A percentile compares a stretch with the other conserved stretches of the same genome.
These are phyloP conservation scores for Drepana falcataria DNA, from an alignment of 2,888 invertebrate genomes.

Conservation along the genomic window DNA sequence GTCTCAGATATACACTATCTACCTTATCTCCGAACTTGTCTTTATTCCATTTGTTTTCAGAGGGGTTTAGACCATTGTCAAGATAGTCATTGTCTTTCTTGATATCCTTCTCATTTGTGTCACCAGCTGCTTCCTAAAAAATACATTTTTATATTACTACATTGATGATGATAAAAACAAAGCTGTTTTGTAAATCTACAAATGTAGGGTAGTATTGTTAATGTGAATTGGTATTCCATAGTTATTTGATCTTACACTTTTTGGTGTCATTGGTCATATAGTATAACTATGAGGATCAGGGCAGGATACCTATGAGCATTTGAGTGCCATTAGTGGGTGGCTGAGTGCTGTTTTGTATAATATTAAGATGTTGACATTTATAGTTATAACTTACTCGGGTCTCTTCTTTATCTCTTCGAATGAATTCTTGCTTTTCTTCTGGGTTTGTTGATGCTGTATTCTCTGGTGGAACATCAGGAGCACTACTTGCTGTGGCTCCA, in stretches of 20 bases:
- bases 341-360: no score
- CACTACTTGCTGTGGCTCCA: conserved; percentile 15
- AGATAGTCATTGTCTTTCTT: conserved; percentile 38
- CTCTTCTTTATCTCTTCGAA: conserved; percentile 41
- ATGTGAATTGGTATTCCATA: no score
- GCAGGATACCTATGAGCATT: no score
- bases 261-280: no score
- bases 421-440: conserved; percentile 48
- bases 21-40: conserved; percentile 51
- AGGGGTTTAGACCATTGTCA: conserved; percentile 40
- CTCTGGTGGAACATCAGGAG: conserved; percentile 30
- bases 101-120: conserved; percentile 33
- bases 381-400: conserved; percentile 36
- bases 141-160: conserved; percentile 1
- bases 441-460: conserved; percentile 21
- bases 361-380: background rate
- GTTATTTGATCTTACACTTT: no score
- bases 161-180: background rate
- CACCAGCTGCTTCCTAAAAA: conserved; percentile 56
- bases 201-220: no score
- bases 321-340: no score
- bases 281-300: no score
- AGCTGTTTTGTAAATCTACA: no score
- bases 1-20: conserved; percentile 55
- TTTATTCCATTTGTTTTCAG: conserved; percentile 30